Evolutionary conservation across 2,888 invertebrate genomes (phyloP), one percentile per base, ranked within the genome.

Genomic region (Phanerotoma sp.): DNA sequence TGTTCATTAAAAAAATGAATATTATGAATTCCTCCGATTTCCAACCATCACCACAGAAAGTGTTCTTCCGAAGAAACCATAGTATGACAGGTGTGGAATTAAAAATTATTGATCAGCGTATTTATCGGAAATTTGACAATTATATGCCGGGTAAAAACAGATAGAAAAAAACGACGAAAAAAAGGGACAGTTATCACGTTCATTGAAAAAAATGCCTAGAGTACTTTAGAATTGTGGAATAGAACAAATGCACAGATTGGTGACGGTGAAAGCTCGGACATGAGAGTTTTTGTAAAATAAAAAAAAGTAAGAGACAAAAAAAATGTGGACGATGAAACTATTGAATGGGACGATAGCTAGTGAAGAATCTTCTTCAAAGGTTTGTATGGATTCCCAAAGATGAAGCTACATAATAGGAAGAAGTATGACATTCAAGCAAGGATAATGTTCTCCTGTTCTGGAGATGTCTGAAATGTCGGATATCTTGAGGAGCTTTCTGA

Each of bases 381-480:
- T 28, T 30, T 49, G 49, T 49, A 49, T 35, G 47, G 22, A 47
- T 20, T 47, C 47, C 40, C 35, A 30, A 40, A 38, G 40, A 49
- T 49, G 28, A 40, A 49, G 28, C 25, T 49, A 25, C 28, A 30
- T 44, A 38, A 44, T 41, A 28, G 44, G 28, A 22, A 32, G 25
- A 30, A 25, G 37, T 33, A 35, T 44, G 53, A 41, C 53, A 53
- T 49, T 49, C 30, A 40, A 33, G 32, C 13, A 16, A 38, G 18
- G 40, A 49, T 40, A 30, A 49, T 47, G 44, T 49, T 33, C 35
- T 22, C 28, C 28, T 49, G n/a, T 45, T 49, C 41, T n/a, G 15
- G 22, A 49, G 54, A 54, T 44, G 54, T 54, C 48, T 42, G 54
- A 42, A 44, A 32, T 41, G 44, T 37, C 21, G 38, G 54, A 49